Conservation (phyloP, 1,140 invertebrate species). For the Megathymus violae region DNA sequence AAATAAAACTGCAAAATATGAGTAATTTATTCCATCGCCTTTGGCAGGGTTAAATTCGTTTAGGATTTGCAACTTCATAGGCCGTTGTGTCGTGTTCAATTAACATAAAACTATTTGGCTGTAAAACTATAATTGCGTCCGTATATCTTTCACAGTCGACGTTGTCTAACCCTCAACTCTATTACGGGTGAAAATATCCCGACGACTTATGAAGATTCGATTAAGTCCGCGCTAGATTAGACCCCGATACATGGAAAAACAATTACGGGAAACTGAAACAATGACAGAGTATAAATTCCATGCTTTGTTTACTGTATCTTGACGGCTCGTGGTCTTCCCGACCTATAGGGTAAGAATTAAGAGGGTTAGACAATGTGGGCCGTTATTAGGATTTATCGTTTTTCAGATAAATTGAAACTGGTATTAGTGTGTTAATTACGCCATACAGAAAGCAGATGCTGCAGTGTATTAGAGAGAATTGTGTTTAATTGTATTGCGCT, state of each 20-base stretch:
- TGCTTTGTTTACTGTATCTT: conserved; percentile 76
- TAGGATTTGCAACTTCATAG: conserved; percentile 36
- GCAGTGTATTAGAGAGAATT: conserved; percentile 15
- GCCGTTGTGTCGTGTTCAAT: conserved; percentile 50
- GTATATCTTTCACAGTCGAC: conserved; percentile 59
- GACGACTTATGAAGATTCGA: conserved; percentile 74
- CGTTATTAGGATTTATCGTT: conserved; percentile 75
- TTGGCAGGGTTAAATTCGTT: conserved; percentile 33
- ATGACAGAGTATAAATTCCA: conserved; percentile 75
- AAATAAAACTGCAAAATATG: conserved; percentile 6
- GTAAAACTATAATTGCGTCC: conserved; percentile 58
- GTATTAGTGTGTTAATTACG: conserved; percentile 50
- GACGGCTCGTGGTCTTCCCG: conserved; percentile 60
- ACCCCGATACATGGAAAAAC: conserved; percentile 79
- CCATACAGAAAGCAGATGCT: conserved; percentile 30
- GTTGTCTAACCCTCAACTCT: conserved; percentile 54
- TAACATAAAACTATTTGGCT: conserved; percentile 55
- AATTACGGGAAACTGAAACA: conserved; percentile 77
- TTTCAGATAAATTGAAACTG: conserved; percentile 71
- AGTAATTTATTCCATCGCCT: conserved; percentile 24
- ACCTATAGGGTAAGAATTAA: conserved; percentile 41
- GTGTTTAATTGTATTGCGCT: conserved; percentile 22
- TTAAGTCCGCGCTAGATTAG: conserved; percentile 69
- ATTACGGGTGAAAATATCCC: conserved; percentile 60
- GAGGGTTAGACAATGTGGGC: conserved; percentile 66